phyloP scores from a whole-genome alignment of 2,888 invertebrate genomes.

The Parascotia fuliginaria region DNA sequence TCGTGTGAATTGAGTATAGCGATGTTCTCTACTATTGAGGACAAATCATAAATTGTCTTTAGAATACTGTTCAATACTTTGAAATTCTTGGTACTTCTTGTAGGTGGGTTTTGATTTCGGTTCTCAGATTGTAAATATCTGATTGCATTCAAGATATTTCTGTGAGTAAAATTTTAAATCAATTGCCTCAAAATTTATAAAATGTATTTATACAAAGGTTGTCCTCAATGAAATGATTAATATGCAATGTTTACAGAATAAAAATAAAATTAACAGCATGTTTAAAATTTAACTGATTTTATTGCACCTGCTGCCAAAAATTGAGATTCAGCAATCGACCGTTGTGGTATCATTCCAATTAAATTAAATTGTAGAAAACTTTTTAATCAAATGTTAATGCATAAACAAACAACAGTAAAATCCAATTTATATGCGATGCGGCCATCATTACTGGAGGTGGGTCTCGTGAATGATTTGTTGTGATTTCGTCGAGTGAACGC shows the following conservation, averaged over 20 bases:
- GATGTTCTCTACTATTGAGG: slow-evolving; percentile 44
- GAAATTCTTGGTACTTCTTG: slow-evolving; percentile 17
- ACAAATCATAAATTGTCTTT: slow-evolving; percentile 44
- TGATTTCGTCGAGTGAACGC: slow-evolving; percentile 81
- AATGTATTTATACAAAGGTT: no score
- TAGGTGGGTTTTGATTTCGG: slow-evolving; percentile 8
- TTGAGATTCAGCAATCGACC: slow-evolving; percentile 11
- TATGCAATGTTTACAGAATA: neutral
- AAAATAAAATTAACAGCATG: neutral
- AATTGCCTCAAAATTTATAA: no score
- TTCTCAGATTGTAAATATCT: slow-evolving; percentile 4
- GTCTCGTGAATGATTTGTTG: slow-evolving; percentile 83
- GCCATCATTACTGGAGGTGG: slow-evolving; percentile 83
- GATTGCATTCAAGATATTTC: no score
- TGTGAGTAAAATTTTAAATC: no score
- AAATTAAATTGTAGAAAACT: slow-evolving; percentile 42
- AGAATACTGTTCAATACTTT: slow-evolving; percentile 19
- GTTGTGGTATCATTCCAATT: slow-evolving; percentile 29
- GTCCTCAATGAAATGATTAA: neutral
- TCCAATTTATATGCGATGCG: slow-evolving; percentile 77
- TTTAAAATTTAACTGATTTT: slow-evolving; percentile 16
- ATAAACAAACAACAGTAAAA: slow-evolving; percentile 69
- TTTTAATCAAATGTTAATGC: slow-evolving; percentile 56
- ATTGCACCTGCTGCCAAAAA: slow-evolving; percentile 16
- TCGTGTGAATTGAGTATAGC: slow-evolving; percentile 53